Evolutionary conservation across 2,888 invertebrate species (phyloP).

Genomic region (Torymus tubicola): DNA sequence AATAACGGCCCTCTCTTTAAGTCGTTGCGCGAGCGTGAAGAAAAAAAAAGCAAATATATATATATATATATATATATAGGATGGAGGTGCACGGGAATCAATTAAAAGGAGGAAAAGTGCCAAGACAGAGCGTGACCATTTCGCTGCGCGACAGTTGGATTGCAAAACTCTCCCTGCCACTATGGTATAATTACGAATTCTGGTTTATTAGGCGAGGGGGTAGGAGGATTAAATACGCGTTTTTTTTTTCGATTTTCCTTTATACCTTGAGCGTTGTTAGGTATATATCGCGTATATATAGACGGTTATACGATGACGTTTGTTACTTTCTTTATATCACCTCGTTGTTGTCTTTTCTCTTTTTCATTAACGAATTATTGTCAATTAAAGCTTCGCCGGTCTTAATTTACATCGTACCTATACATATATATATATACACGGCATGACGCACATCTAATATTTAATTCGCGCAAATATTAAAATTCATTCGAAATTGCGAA

Average conservation of each 20-base stretch:
- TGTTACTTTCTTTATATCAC: too few relatives aligned
- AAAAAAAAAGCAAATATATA: not conserved
- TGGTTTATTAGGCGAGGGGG: constrained; percentile 5
- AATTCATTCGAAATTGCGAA: too few relatives aligned
- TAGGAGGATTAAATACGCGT: constrained; percentile 8
- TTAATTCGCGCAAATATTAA: too few relatives aligned
- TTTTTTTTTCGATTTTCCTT: constrained; percentile 9
- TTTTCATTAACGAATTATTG: too few relatives aligned
- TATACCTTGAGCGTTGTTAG: not conserved
- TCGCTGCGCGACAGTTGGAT: not conserved
- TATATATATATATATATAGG: not conserved
- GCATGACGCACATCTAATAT: too few relatives aligned
- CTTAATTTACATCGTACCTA: too few relatives aligned
- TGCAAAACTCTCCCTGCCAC: not conserved
- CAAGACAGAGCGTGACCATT: not conserved
- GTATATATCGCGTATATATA: too few relatives aligned
- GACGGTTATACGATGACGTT: too few relatives aligned
- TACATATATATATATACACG: too few relatives aligned
- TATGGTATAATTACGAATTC: constrained; percentile 6
- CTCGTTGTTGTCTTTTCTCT: too few relatives aligned
- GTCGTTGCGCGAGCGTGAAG: too few relatives aligned
- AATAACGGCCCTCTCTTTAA: not conserved
- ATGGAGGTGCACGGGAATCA: not conserved
- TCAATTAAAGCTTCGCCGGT: too few relatives aligned
- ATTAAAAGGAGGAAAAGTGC: constrained; percentile 1